Evolutionary conservation across 1,140 invertebrate genomes (phyloP).

Genomic region (Riptortus pedestris): DNA sequence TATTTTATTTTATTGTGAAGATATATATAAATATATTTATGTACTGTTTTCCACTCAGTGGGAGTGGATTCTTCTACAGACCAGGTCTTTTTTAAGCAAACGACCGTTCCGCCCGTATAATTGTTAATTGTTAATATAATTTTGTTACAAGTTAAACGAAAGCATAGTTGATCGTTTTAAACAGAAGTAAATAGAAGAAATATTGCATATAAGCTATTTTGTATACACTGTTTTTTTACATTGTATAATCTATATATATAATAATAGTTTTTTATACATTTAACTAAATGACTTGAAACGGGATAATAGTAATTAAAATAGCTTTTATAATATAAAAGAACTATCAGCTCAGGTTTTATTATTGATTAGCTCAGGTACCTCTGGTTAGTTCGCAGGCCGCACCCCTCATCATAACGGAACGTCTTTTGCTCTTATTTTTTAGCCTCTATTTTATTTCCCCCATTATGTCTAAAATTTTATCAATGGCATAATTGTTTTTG

Average conservation of each 20-base stretch:
- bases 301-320: slow-evolving; percentile 14
- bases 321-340: slow-evolving; percentile 5
- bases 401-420: slow-evolving; percentile 13
- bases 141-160: slow-evolving; percentile 18
- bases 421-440: slow-evolving; percentile 13
- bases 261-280: slow-evolving; percentile 18
- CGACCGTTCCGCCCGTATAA: slow-evolving; percentile 15
- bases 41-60: slow-evolving; percentile 4
- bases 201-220: slow-evolving; percentile 12
- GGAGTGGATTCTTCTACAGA: slow-evolving; percentile 1
- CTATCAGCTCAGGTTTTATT: slow-evolving; percentile 12
- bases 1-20: not conserved
- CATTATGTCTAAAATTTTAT: too few relatives aligned
- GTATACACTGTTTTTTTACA: slow-evolving; percentile 18
- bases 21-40: slow-evolving; percentile 17
- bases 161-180: slow-evolving; percentile 15
- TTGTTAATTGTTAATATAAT: slow-evolving; percentile 19
- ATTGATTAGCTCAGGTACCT: not conserved
- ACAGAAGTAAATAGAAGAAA: slow-evolving; percentile 15
- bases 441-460: not conserved
- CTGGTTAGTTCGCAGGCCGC: slow-evolving; percentile 11
- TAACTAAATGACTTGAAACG: slow-evolving; percentile 3
- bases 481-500: too few relatives aligned
- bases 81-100: slow-evolving; percentile 18
- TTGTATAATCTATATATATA: slow-evolving; percentile 17